A percentile compares a stretch with the other conserved stretches of the same genome.
Evolutionary conservation across 37 sponge, comb jelly and placozoan species (phyloP).

Genomic region (Haliclona indistincta): DNA sequence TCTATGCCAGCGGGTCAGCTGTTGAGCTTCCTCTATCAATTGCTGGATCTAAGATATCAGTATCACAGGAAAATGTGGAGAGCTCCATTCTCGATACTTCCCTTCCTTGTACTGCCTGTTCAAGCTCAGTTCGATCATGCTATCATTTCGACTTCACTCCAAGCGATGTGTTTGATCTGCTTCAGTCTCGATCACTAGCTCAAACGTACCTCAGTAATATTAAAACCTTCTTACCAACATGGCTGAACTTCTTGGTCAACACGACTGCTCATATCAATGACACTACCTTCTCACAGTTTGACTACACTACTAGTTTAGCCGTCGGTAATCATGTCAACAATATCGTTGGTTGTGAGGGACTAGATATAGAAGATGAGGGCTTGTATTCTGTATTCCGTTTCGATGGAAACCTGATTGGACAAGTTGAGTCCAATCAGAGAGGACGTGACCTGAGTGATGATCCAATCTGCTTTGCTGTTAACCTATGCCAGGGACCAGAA

Average conservation of each 20-base stretch:
- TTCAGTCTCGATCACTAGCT: constrained; percentile 7
- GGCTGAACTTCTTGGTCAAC: background rate
- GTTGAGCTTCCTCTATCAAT: constrained; percentile 18
- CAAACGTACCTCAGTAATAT: constrained; percentile 7
- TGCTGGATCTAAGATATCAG: constrained; percentile 3
- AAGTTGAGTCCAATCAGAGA: background rate
- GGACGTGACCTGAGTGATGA: background rate
- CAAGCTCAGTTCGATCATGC: background rate
- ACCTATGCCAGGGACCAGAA: constrained; percentile 19
- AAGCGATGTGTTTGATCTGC: constrained; percentile 11
- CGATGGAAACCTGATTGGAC: background rate
- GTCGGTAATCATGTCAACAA: background rate
- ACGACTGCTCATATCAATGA: background rate
- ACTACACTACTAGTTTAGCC: background rate
- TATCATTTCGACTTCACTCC: constrained; percentile 1
- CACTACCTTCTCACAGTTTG: background rate
- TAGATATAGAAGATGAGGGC: constrained; percentile 2
- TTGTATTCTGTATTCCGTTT: constrained; percentile 23
- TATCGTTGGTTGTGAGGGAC: constrained; percentile 5
- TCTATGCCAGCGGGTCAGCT: background rate
- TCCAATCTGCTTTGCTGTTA: constrained; percentile 40
- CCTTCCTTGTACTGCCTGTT: background rate
- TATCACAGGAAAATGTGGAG: background rate
- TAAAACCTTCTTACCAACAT: constrained; percentile 10
- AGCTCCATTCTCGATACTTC: background rate